These are phyloP conservation scores for Leucoma salicis DNA, from an alignment of 2,888 invertebrate genomes.

Conservation along the genomic window DNA sequence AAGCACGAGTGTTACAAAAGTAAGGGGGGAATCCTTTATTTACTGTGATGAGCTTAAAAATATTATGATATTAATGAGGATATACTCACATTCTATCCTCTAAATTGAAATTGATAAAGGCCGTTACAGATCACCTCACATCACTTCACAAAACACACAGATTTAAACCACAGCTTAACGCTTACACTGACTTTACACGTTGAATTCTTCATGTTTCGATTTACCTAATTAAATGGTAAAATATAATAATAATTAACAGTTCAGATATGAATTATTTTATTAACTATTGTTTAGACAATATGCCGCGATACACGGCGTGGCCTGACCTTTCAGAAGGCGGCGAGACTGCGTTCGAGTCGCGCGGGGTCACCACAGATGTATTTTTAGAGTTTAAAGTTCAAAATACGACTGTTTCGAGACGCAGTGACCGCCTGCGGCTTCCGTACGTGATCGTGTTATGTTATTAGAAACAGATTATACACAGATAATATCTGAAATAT, in stretches of 20 bases:
- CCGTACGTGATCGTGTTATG: slow-evolving; percentile 39
- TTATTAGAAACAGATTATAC: slow-evolving; percentile 30
- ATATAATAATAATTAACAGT: not conserved
- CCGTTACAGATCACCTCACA: slow-evolving; percentile 1
- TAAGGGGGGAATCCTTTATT: no score
- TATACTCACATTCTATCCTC: slow-evolving; percentile 8
- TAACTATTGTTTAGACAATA: slow-evolving; percentile 48
- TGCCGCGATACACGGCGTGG: slow-evolving; percentile 62
- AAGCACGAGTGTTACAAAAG: no score
- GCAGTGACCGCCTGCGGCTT: slow-evolving; percentile 43
- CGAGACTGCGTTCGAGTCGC: slow-evolving; percentile 73
- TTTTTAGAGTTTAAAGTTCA: slow-evolving; percentile 84
- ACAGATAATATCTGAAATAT: no score
- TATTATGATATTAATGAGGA: not conserved
- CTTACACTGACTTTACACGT: not conserved
- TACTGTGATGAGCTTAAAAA: no score
- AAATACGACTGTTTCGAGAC: slow-evolving; percentile 71
- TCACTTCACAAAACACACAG: not conserved
- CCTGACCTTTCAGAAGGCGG: slow-evolving; percentile 77
- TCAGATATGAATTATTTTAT: slow-evolving; percentile 27
- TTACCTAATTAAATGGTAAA: not conserved
- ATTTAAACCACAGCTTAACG: not conserved
- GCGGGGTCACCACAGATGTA: slow-evolving; percentile 78
- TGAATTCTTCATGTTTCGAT: not conserved
- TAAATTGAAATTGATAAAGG: slow-evolving; percentile 3